Base-by-base conservation (phyloP, 1,140 invertebrate species). In the Bombus soroeensis region DNA sequence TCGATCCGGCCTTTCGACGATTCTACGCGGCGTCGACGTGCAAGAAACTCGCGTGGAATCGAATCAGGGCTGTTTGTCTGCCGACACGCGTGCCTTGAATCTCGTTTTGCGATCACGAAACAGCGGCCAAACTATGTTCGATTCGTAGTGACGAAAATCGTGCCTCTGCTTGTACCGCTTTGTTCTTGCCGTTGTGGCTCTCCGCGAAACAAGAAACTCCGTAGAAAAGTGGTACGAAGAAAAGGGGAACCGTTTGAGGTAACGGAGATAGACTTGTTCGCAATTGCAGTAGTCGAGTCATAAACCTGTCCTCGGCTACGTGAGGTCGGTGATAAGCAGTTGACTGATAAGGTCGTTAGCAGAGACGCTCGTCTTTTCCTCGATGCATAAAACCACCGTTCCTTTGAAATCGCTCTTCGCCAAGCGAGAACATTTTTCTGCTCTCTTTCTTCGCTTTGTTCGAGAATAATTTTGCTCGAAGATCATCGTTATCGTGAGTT, bases 221-320 rank as follows among this genome's bases (percentile, higher is more conserved):
- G 47, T 5, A 53, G 47, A 22, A 25, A 34, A 59, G 32, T 13
- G 25, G 18, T 43, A 34, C 41, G 68, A 37, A 10, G 64, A 64
- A 28, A 64, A 43, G 62, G 85, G 28, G 41, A 47, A 73, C 71
- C 39, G 28, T 74, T 81, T n/a, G 81, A 83, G 66, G 74, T 64
- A 57, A 71, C 71, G 47, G 32, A 83, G 66, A 79, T 72, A 83
- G 37, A 71, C 71, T 37, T 59, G 71, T 86, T 71, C 77, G 74
- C 78, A 39, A 85, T 87, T 87, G 43, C 64, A 70, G 89, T 85
- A 82, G 81, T 59, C 78, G 13, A 77, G 70, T 75, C 88, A 82
- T 90, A 90, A 90, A 85, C 78, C 81, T 89, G 81, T 90, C 74
- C 37, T 25, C 43, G 43, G 53, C 59, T 64, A 71, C 72, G 70